These are phyloP conservation scores for Himalopsyche anomala DNA, from an alignment of 2,888 invertebrate genomes.

Conservation along the genomic window DNA sequence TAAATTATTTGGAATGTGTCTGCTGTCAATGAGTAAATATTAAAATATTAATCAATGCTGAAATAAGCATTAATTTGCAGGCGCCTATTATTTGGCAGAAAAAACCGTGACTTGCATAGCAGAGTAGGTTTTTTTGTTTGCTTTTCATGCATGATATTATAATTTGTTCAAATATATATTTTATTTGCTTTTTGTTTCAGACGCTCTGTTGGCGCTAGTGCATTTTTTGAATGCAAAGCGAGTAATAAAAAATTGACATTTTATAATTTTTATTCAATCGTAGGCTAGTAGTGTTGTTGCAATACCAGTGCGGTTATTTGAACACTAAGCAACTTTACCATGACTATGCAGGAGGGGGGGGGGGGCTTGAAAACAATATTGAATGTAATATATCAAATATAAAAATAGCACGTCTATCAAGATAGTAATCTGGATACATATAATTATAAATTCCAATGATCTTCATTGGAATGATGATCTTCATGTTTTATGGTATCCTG, in stretches of 20 bases:
- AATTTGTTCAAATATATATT: background rate
- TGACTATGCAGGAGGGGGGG: no score
- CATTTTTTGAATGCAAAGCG: background rate
- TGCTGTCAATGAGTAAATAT: background rate
- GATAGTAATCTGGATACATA: no score
- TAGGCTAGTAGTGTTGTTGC: background rate
- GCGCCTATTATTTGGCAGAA: constrained; percentile 28
- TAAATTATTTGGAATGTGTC: constrained; percentile 38
- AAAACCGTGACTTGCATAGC: constrained; percentile 30
- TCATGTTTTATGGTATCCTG: no score
- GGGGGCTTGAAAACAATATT: no score
- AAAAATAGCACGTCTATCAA: no score
- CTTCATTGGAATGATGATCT: no score
- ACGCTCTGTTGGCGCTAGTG: constrained; percentile 26
- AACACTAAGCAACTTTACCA: no score
- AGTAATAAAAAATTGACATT: constrained; percentile 5
- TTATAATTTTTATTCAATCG: background rate
- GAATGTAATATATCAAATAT: no score
- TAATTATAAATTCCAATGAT: no score
- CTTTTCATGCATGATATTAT: constrained; percentile 33
- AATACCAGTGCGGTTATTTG: background rate
- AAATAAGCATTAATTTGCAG: constrained; percentile 11
- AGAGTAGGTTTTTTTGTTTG: constrained; percentile 2
- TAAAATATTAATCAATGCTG: constrained; percentile 4
- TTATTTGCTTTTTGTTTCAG: constrained; percentile 6